Evolutionary conservation across 53 echinoderm and acorn worm genomes (phyloP), one percentile per base, ranked within the genome.

Genomic region (Stichopus horrens): DNA sequence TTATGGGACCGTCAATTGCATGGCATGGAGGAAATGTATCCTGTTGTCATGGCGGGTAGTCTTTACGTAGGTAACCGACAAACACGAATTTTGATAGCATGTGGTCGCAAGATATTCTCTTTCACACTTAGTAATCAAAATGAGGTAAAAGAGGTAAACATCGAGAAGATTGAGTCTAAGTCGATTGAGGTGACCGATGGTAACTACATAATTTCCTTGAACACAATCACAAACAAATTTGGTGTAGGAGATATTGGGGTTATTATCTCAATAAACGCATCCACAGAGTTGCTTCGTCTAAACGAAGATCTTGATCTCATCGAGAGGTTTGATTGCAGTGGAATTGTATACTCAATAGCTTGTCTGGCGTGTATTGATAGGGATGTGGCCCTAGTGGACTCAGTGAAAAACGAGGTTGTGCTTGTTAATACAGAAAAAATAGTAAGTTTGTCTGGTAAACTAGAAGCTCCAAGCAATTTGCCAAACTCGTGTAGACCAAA

Each of bases 281-380:
- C 83, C 63, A 83, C 83, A 58, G n/a, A 59, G 16, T 37, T 83
- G 37, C 16, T 37, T 22, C 58, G 83, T 8, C 57, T 83, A 20
- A 83, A 58, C 9, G 11, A 10, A 58, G 5, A 7, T 7, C 54
- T 83, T 6, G 60, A 83, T 14, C 21, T 11, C n/a, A n/a, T 58
- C 10, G 22, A 59, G 19, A 59, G 7, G 21, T 11, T 83, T 53
- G 83, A 83, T 23, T 83, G 60, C 60, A 83, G 83, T 21, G 58
- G 7, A 37, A n/a, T 21, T 14, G 83, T 83, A 13, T 23, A 83
- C 54, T 83, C 83, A 16, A 83, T 83, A 58, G 58, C 22, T 16
- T 83, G 59, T 21, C 37, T 83, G n/a, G 83, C 83, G 5, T 83
- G 83, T 83, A 60, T 83, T 60, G 83, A 83, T 51, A 83, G 22